These are phyloP conservation scores for Toxonevra muliebris DNA, from an alignment of 2,888 invertebrate genomes.

Conservation along the genomic window DNA sequence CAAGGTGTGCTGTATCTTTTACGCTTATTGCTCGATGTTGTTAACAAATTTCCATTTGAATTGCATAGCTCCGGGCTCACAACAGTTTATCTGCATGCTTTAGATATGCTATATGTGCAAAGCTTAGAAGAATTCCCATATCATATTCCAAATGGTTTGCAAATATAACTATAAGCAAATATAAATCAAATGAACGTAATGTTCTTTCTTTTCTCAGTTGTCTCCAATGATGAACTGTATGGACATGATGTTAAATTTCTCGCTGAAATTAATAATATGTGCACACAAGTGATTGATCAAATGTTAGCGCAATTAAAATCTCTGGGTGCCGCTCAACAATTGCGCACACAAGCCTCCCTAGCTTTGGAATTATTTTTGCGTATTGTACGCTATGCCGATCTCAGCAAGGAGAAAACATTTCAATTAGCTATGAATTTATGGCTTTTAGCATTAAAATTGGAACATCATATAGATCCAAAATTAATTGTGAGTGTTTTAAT, in stretches of 20 bases:
- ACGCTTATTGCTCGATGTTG: slow-evolving; percentile 81
- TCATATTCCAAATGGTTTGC: slow-evolving; percentile 77
- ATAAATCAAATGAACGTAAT: not conserved
- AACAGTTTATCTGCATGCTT: slow-evolving; percentile 76
- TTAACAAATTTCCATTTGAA: slow-evolving; percentile 79
- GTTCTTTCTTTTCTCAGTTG: slow-evolving; percentile 68
- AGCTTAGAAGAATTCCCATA: slow-evolving; percentile 86
- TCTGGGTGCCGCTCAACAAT: slow-evolving; percentile 74
- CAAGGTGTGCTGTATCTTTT: slow-evolving; percentile 85
- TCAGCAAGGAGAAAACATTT: slow-evolving; percentile 70
- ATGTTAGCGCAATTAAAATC: slow-evolving; percentile 75
- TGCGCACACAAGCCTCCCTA: slow-evolving; percentile 75
- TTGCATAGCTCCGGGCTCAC: slow-evolving; percentile 73
- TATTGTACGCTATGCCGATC: slow-evolving; percentile 73
- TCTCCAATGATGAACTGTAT: slow-evolving; percentile 92
- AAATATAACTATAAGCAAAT: not conserved
- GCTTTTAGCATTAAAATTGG: slow-evolving; percentile 78
- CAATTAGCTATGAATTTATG: slow-evolving; percentile 83
- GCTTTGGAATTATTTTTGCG: slow-evolving; percentile 79
- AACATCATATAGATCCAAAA: slow-evolving; percentile 68
- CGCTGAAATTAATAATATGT: slow-evolving; percentile 79
- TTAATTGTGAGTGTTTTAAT: slow-evolving; percentile 50
- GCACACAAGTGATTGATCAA: slow-evolving; percentile 80
- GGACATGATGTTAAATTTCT: slow-evolving; percentile 90
- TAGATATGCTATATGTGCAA: slow-evolving; percentile 82